Conservation (phyloP, 2,113 vertebrate genomes). For the Semnopithecus entellus region DNA sequence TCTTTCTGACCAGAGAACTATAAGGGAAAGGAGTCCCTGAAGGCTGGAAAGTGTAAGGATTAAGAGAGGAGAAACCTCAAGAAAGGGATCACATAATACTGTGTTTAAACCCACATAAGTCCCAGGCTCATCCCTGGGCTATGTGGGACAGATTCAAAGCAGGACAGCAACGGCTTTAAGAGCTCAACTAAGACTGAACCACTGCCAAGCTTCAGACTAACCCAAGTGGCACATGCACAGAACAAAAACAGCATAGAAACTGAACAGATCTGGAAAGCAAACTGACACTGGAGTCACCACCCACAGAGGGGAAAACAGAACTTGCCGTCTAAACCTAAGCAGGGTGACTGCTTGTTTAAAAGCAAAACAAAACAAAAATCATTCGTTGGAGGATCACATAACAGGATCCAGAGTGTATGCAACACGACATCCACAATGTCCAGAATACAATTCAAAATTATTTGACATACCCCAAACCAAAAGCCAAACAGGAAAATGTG, state of each 20-base stretch:
- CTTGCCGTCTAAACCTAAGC: background rate
- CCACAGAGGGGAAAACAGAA: background rate
- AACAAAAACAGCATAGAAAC: background rate
- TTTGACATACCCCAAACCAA: background rate
- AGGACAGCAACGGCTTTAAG: background rate
- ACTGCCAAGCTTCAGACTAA: background rate
- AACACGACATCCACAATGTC: background rate
- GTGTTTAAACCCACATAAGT: too few relatives aligned
- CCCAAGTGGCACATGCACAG: fast-evolving
- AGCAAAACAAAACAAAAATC: background rate
- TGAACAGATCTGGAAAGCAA: background rate
- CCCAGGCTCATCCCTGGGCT: background rate
- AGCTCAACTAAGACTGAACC: background rate
- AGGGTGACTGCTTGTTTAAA: background rate
- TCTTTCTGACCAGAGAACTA: background rate
- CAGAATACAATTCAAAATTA: background rate
- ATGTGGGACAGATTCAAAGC: background rate
- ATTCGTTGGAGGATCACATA: background rate
- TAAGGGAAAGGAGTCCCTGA: background rate
- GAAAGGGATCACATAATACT: too few relatives aligned
- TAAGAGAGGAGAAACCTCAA: background rate
- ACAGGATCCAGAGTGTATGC: background rate
- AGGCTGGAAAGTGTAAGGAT: background rate
- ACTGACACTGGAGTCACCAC: background rate
- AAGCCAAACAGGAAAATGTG: background rate